These are phyloP conservation scores for Tauraco hartlaubi DNA, from an alignment of 2,797 vertebrate genomes.

Conservation along the genomic window DNA sequence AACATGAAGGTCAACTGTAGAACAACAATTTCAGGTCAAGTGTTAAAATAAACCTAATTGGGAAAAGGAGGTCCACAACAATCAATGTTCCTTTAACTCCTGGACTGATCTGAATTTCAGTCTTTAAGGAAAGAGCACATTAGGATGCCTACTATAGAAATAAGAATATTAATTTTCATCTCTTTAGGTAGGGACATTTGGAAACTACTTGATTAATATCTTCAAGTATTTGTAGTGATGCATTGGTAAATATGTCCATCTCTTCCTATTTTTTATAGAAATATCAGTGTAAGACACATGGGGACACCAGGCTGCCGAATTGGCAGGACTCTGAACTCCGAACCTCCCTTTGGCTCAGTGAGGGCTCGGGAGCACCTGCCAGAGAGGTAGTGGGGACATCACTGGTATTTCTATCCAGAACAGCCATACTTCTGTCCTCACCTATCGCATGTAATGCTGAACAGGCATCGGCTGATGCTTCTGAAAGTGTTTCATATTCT, in stretches of 20 bases:
- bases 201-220: background rate
- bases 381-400: no score
- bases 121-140: background rate
- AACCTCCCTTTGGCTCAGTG: background rate
- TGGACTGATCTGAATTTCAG: background rate
- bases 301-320: background rate
- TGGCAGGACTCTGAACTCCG: fast-evolving
- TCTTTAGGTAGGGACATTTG: background rate
- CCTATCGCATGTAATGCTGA: fast-evolving
- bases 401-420: background rate
- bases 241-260: background rate
- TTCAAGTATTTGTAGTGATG: background rate
- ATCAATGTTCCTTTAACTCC: background rate
- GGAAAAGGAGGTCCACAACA: background rate
- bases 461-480: background rate
- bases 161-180: background rate
- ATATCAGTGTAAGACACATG: background rate
- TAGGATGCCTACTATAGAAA: background rate
- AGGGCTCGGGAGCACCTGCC: fast-evolving
- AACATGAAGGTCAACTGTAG: background rate
- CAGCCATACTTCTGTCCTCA: background rate
- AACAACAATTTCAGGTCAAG: background rate
- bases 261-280: background rate
- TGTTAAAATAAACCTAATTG: background rate
- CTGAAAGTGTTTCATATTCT: background rate